Evolutionary conservation across 1,140 invertebrate species (phyloP).

Genomic region (Orchestia grillus): DNA sequence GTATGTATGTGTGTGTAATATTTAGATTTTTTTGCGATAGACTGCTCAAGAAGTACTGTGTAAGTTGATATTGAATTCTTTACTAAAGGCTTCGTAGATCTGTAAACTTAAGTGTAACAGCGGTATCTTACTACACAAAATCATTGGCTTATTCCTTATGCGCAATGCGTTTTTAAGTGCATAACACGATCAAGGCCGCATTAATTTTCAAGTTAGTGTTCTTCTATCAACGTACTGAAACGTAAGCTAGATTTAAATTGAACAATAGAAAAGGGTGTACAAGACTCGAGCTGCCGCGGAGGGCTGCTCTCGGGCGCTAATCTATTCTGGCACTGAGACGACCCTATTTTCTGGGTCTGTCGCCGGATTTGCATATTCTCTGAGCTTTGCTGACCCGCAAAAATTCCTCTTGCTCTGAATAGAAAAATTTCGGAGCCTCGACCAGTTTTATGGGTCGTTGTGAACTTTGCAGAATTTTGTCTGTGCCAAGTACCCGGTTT

Average conservation of each 20-base stretch:
- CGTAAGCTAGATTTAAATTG: neutral
- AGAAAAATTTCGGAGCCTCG: neutral
- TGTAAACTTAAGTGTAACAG: no score
- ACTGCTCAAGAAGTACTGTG: no score
- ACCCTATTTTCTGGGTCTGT: slow-evolving; percentile 4
- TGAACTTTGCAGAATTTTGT: neutral
- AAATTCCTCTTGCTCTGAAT: neutral
- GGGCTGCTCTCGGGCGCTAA: neutral
- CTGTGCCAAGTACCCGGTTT: neutral
- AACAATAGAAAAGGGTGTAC: neutral
- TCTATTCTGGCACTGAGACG: slow-evolving; percentile 6
- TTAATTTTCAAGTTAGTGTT: neutral
- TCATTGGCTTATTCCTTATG: no score
- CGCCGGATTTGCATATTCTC: slow-evolving; percentile 31
- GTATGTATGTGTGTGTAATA: no score
- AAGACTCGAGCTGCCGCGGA: neutral
- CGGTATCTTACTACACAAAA: no score
- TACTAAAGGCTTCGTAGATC: no score
- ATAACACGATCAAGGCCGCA: neutral
- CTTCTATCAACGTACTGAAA: neutral
- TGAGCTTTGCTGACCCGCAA: slow-evolving; percentile 2
- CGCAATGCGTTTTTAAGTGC: neutral
- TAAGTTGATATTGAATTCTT: no score
- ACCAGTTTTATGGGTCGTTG: neutral
- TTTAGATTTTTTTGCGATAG: no score